Conservation (phyloP, 2,797 vertebrate species). For the Echiichthys vipera region DNA sequence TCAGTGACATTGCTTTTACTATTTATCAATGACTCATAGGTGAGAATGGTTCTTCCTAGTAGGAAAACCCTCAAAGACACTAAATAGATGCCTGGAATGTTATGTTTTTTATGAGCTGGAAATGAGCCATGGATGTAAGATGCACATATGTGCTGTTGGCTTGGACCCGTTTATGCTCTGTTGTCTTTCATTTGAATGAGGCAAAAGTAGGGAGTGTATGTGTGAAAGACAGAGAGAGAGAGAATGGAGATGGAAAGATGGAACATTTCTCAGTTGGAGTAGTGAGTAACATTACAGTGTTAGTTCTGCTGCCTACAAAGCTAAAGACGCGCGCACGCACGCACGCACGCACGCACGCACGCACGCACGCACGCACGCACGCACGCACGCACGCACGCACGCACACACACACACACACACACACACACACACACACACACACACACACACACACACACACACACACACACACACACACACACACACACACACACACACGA, state of each 20-base stretch:
- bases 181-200: slow-evolving; percentile 10
- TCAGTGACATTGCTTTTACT: too few relatives aligned
- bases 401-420: not conserved
- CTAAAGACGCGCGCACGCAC: slow-evolving; percentile 8
- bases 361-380: too few relatives aligned
- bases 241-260: slow-evolving; percentile 17
- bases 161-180: too few relatives aligned
- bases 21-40: too few relatives aligned
- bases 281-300: slow-evolving; percentile 56
- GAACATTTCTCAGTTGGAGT: slow-evolving; percentile 55
- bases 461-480: not conserved
- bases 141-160: not conserved
- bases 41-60: not conserved
- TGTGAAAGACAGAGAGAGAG: not conserved
- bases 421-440: slow-evolving; percentile 12
- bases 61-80: not conserved
- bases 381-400: slow-evolving; percentile 4
- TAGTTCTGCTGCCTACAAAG: slow-evolving; percentile 49
- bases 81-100: not conserved
- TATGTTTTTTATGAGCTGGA: not conserved
- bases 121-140: not conserved
- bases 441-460: not conserved
- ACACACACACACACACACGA: slow-evolving; percentile 1
- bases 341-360: not conserved
- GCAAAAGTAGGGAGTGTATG: not conserved